Percentiles rank a stretch among this genome's conserved stretches.
Evolutionary conservation across 1,140 invertebrate genomes (phyloP).

Genomic region (Cotesia typhae): DNA sequence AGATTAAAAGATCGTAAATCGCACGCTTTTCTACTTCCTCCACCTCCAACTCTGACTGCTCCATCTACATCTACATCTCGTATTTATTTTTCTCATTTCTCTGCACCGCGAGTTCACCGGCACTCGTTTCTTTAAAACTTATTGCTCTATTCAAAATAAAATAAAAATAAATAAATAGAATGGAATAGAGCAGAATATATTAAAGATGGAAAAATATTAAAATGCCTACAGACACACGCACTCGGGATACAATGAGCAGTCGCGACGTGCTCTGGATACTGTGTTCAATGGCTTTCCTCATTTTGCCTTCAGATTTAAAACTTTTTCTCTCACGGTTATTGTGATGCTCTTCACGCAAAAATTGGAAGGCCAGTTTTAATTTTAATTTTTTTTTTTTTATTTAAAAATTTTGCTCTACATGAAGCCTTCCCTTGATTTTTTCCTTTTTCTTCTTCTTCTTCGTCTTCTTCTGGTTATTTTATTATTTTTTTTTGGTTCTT

Average conservation of each 20-base stretch:
- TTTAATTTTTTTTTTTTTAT: neutral
- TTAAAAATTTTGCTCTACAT: neutral
- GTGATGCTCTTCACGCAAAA: slow-evolving; percentile 19
- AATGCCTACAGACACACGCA: slow-evolving; percentile 45
- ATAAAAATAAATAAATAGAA: neutral
- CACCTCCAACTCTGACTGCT: neutral
- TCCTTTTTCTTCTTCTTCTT: neutral
- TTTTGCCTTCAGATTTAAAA: neutral
- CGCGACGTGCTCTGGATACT: slow-evolving; percentile 58
- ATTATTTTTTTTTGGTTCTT: too few relatives aligned
- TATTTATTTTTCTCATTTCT: slow-evolving; percentile 22
- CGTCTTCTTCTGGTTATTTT: slow-evolving; percentile 4
- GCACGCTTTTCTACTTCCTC: slow-evolving; percentile 43
- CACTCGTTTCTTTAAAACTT: slow-evolving; percentile 24
- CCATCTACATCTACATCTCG: too few relatives aligned
- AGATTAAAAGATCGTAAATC: slow-evolving; percentile 54
- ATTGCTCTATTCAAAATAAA: slow-evolving; percentile 3
- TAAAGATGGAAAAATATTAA: slow-evolving; percentile 14
- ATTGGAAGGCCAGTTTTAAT: neutral
- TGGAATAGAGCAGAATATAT: too few relatives aligned
- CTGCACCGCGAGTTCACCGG: neutral
- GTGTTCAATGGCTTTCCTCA: slow-evolving; percentile 19
- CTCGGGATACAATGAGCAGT: slow-evolving; percentile 55
- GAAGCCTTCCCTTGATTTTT: too few relatives aligned
- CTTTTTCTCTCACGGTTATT: slow-evolving; percentile 19